Evolutionary conservation across 2,888 invertebrate species (phyloP).

Genomic region (Syritta pipiens): DNA sequence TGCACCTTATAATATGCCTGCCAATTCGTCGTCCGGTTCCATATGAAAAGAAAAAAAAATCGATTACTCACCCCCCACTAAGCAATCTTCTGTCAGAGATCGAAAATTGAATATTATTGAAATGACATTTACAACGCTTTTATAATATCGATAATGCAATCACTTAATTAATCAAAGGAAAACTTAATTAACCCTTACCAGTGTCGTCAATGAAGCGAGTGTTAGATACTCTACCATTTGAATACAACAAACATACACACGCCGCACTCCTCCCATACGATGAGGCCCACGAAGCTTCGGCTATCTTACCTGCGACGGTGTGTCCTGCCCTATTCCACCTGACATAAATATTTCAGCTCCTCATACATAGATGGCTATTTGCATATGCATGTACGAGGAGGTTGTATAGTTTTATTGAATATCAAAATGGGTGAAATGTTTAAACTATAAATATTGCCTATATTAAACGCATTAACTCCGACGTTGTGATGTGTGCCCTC

Average conservation of each 20-base stretch:
- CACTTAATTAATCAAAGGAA: slow-evolving; percentile 72
- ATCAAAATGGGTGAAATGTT: slow-evolving; percentile 66
- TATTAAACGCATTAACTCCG: slow-evolving; percentile 66
- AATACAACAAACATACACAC: slow-evolving; percentile 42
- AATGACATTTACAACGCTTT: slow-evolving; percentile 71
- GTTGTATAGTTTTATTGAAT: slow-evolving; percentile 65
- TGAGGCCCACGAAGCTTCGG: slow-evolving; percentile 25
- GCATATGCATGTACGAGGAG: slow-evolving; percentile 37
- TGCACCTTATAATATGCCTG: too few relatives aligned
- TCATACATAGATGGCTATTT: slow-evolving; percentile 44
- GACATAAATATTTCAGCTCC: slow-evolving; percentile 46
- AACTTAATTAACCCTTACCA: slow-evolving; percentile 71
- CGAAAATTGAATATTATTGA: slow-evolving; percentile 58
- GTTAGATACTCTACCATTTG: slow-evolving; percentile 58
- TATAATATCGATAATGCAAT: slow-evolving; percentile 72
- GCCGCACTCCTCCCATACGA: slow-evolving; percentile 35
- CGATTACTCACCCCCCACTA: too few relatives aligned
- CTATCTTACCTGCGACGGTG: slow-evolving; percentile 46
- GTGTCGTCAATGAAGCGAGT: slow-evolving; percentile 56
- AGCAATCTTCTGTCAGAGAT: slow-evolving; percentile 18
- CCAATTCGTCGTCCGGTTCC: too few relatives aligned
- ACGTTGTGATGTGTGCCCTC: slow-evolving; percentile 53
- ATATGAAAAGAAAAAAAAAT: too few relatives aligned
- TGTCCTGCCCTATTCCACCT: slow-evolving; percentile 51
- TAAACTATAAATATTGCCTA: slow-evolving; percentile 68